phyloP scores from a whole-genome alignment of 2,113 vertebrate genomes.

The Ranitomeya imitator region DNA sequence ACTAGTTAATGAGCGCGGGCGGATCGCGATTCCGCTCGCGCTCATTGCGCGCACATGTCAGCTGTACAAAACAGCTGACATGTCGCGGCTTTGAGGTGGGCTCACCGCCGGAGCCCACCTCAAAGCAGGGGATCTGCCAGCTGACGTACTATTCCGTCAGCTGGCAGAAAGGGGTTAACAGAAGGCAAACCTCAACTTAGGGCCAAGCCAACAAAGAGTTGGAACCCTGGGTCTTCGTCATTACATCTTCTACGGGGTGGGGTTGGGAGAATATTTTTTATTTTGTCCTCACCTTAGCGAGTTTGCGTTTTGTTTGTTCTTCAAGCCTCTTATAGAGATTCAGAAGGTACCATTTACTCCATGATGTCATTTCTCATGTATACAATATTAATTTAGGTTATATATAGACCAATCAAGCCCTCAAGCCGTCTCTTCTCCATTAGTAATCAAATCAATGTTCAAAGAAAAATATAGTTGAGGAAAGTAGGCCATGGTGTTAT shows the following conservation, averaged over 20 bases:
- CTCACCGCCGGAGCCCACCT: no score
- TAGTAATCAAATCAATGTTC: slow-evolving; percentile 42
- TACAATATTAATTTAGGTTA: slow-evolving; percentile 25
- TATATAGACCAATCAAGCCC: slow-evolving; percentile 23
- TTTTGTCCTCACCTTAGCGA: slow-evolving; percentile 65
- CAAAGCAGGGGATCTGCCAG: no score
- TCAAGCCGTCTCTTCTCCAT: slow-evolving; percentile 18
- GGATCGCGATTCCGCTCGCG: no score
- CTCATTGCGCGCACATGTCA: no score
- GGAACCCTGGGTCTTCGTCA: slow-evolving; percentile 72
- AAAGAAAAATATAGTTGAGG: slow-evolving; percentile 26
- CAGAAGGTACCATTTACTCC: slow-evolving; percentile 16
- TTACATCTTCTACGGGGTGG: slow-evolving; percentile 67
- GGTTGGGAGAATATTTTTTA: slow-evolving; percentile 67
- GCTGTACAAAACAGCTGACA: no score
- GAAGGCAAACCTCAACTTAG: slow-evolving; percentile 77
- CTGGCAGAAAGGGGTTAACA: no score
- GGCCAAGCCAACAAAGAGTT: slow-evolving; percentile 71
- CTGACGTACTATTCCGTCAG: no score
- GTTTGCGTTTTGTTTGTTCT: slow-evolving; percentile 57
- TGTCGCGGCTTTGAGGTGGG: no score
- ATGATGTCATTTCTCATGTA: neutral
- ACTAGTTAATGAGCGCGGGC: no score
- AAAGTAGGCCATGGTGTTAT: slow-evolving; percentile 45
- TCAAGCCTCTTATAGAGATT: slow-evolving; percentile 5